Conservation (phyloP, 1,140 invertebrate genomes). For the Delia radicum region DNA sequence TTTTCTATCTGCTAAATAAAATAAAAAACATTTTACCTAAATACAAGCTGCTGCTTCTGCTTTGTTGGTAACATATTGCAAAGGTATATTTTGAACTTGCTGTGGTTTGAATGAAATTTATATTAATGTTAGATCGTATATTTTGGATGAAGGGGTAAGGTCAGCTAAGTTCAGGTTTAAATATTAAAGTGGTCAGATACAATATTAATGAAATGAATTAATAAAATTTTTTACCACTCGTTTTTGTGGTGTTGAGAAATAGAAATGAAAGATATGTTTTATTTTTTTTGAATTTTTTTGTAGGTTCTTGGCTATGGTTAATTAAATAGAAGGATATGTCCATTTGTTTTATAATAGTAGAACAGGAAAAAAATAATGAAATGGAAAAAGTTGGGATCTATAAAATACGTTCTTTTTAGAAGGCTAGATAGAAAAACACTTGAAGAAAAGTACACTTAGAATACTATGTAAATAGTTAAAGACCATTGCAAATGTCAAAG, state of each 20-base stretch:
- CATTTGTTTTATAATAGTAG: not conserved
- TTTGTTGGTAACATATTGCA: not conserved
- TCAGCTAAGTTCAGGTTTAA: not conserved
- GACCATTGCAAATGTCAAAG: too few species aligned
- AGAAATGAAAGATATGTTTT: too few species aligned
- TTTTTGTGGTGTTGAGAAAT: not conserved
- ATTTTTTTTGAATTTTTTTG: not conserved
- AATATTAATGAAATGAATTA: constrained; percentile 5
- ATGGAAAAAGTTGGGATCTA: not conserved
- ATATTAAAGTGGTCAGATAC: not conserved
- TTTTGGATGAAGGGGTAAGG: not conserved
- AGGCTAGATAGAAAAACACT: not conserved
- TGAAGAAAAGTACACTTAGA: not conserved
- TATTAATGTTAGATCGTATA: not conserved
- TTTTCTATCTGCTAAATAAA: not conserved
- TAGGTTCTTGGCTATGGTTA: not conserved
- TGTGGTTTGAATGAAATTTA: not conserved
- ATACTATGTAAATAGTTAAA: too few species aligned
- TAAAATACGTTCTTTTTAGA: not conserved
- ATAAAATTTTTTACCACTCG: not conserved
- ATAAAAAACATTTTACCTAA: not conserved
- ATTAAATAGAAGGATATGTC: not conserved
- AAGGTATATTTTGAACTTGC: not conserved
- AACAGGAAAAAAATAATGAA: not conserved
- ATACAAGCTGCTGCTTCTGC: not conserved